Evolutionary conservation across 2,888 invertebrate genomes (phyloP).

Genomic region (Diaprepes abbreviatus): DNA sequence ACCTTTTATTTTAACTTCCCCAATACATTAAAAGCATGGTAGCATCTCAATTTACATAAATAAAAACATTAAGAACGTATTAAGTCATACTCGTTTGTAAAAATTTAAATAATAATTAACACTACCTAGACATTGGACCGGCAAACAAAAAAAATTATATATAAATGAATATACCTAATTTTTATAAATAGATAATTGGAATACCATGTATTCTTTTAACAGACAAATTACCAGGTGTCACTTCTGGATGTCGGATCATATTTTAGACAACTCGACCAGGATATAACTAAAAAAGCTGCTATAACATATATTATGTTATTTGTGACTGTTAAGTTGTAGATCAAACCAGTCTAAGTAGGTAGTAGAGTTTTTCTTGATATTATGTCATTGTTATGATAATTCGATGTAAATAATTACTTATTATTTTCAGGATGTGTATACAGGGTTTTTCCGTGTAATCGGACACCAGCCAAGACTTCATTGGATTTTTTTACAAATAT

Average conservation of each 20-base stretch:
- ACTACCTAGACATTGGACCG: background rate
- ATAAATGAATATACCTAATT: too few species aligned
- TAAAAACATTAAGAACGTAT: too few species aligned
- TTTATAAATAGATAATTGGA: background rate
- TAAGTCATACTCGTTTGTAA: too few species aligned
- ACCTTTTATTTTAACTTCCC: too few species aligned
- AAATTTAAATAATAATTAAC: too few species aligned
- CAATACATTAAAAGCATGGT: too few species aligned
- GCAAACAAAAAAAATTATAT: background rate
- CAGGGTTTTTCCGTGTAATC: too few species aligned
- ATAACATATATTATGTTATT: background rate
- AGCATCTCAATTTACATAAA: too few species aligned
- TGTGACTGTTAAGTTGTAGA: background rate
- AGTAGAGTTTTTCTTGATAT: background rate
- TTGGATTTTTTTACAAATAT: too few species aligned
- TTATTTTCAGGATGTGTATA: background rate
- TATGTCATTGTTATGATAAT: background rate
- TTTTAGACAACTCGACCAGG: background rate
- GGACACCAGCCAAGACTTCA: too few species aligned
- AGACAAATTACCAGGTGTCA: slow-evolving; percentile 1
- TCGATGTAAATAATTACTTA: background rate
- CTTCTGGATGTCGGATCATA: background rate
- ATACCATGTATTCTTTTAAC: background rate
- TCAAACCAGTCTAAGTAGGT: background rate
- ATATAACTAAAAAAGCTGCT: background rate